Base-by-base conservation (phyloP, 2,113 vertebrate genomes). In the Empidonax alnorum region DNA sequence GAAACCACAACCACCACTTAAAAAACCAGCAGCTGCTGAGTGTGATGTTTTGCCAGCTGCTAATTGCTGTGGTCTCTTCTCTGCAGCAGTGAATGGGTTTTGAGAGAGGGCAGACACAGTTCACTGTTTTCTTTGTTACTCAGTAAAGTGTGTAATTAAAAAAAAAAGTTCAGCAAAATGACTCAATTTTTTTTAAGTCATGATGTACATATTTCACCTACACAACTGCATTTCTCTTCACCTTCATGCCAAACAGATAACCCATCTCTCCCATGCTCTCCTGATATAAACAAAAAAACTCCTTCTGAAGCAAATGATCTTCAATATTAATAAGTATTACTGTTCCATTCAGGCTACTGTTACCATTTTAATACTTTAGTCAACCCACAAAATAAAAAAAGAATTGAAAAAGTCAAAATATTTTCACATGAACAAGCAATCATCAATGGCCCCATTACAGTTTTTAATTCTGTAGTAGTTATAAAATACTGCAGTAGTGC, bases 11-110 rank as follows among this genome's bases (percentile, higher is more conserved):
- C 41, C 67, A 86, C 52, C 31, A 72, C 68, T 96, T 89, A 65
- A 94, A 72, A 95, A 84, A n/a, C 1, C 53, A 91, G 50, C 49
- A 93, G 80, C 62, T 89, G 67, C 87, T 59, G 47, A 77, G 41
- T 20, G 49, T 59, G 82, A 75, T 83, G 67, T 13, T 79, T 61
- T 95, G 87, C 94, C 76, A 93, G 82, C 46, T 85, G 90, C 65
- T 84, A 69, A 91, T 90, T 93, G 91, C 52, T 88, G 53, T 85
- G 78, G 71, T 80, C 62, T 91, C 55, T 84, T 35, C 91, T 91
- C 72, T 7, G 3, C 14, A 63, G 76, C 49, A 61, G 56, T 83
- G 42, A 92, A 74, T 86, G 68, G 9, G 27, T 78, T 93, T 90
- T 74, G 55, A 90, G 39, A 82, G 67, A 96, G 44, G 44, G 56